Conservation (phyloP, 2,113 vertebrate genomes). For the Rynchops niger region DNA sequence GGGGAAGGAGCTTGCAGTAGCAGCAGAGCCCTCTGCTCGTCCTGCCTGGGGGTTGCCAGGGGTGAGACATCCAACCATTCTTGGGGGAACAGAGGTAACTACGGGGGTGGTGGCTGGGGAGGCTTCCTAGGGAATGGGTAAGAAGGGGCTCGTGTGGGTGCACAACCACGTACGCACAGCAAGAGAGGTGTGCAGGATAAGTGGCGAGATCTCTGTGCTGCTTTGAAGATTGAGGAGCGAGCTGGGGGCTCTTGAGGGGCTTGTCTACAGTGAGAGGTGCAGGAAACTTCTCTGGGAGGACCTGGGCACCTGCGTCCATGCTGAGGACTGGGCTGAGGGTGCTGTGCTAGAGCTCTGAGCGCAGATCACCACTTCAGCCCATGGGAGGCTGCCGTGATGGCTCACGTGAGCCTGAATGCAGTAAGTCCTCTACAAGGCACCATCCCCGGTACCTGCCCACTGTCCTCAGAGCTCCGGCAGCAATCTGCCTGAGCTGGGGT, state of each 20-base stretch:
- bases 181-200: not conserved
- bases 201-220: not conserved
- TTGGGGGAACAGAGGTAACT: not conserved
- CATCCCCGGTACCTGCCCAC: too few species aligned
- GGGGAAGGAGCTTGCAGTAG: not conserved
- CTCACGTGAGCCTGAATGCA: not conserved
- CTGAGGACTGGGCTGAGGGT: not conserved
- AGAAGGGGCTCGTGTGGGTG: not conserved
- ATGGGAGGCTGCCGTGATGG: not conserved
- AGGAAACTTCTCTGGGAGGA: not conserved
- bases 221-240: not conserved
- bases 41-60: rapidly evolving
- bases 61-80: not conserved
- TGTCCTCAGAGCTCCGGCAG: rapidly evolving
- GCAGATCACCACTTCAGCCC: not conserved
- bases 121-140: not conserved
- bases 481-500: not conserved
- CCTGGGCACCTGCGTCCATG: not conserved
- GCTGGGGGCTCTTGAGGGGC: not conserved
- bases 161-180: rapidly evolving
- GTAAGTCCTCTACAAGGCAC: not conserved
- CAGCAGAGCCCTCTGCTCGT: not conserved
- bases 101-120: not conserved
- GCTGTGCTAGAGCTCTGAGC: not conserved
- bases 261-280: not conserved